phyloP scores from a whole-genome alignment of 2,113 vertebrate species.

The Riparia riparia region DNA sequence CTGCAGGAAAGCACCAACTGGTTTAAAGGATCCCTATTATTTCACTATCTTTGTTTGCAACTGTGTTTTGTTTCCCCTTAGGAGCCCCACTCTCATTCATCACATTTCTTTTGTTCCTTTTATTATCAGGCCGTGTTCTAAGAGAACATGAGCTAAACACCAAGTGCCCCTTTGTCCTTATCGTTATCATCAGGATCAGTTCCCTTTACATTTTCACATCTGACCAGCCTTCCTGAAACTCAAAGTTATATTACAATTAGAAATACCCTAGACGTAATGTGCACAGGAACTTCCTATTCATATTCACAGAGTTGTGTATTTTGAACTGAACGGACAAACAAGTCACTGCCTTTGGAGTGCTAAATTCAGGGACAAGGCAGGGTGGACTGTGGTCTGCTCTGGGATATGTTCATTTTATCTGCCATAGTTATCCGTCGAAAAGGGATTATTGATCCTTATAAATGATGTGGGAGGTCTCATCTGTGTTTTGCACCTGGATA shows the following conservation, averaged over 20 bases:
- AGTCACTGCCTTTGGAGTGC: not conserved
- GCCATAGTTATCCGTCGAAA: not conserved
- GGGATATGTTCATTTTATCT: not conserved
- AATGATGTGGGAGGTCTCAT: not conserved
- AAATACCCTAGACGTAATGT: not conserved
- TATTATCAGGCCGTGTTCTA: not conserved
- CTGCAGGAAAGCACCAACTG: not conserved
- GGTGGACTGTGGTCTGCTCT: not conserved
- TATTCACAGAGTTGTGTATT: not conserved
- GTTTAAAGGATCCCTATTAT: slow-evolving; percentile 7
- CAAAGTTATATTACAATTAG: not conserved
- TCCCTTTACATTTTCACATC: not conserved
- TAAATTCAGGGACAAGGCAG: not conserved
- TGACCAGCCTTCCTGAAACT: slow-evolving; percentile 50
- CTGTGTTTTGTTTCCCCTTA: not conserved
- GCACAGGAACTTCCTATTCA: slow-evolving; percentile 21
- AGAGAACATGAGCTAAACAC: slow-evolving; percentile 34
- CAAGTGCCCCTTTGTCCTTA: not conserved
- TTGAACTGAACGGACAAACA: not conserved
- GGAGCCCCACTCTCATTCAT: slow-evolving; percentile 37
- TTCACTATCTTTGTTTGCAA: slow-evolving; percentile 9
- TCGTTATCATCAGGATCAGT: slow-evolving; percentile 52
- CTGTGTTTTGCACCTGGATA: not conserved
- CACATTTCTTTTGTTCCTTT: slow-evolving; percentile 44
- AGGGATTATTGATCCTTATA: not conserved